Evolutionary conservation across 2,888 invertebrate genomes (phyloP).

Genomic region (Willowsia nigromaculata): DNA sequence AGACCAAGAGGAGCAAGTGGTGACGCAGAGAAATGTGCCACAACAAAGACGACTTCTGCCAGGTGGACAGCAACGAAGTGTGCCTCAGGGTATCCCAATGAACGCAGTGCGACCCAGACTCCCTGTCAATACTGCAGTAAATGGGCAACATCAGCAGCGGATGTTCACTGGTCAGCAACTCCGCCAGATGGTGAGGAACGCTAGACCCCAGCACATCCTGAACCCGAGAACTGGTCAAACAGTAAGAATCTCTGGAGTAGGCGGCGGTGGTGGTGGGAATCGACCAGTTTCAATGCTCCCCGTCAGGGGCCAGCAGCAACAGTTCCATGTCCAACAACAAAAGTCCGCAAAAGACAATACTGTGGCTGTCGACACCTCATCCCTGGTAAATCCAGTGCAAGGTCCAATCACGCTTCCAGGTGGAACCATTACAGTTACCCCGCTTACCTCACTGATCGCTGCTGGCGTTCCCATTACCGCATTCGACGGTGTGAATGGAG

Average conservation of each 20-base stretch:
- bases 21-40: slow-evolving; percentile 30
- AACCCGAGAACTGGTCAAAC: slow-evolving; percentile 64
- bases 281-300: slow-evolving; percentile 52
- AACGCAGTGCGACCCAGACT: slow-evolving; percentile 39
- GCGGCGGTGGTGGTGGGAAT: background rate
- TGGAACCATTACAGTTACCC: slow-evolving; percentile 78
- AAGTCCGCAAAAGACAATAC: slow-evolving; percentile 43
- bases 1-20: slow-evolving; percentile 40
- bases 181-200: slow-evolving; percentile 65
- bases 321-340: slow-evolving; percentile 30
- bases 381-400: slow-evolving; percentile 74
- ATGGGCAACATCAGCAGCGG: slow-evolving; percentile 41
- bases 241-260: slow-evolving; percentile 35
- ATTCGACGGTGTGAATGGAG: slow-evolving; percentile 63
- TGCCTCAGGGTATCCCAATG: slow-evolving; percentile 60
- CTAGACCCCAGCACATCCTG: slow-evolving; percentile 64
- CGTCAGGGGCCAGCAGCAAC: slow-evolving; percentile 41
- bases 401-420: slow-evolving; percentile 78
- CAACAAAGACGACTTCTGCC: slow-evolving; percentile 11
- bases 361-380: slow-evolving; percentile 74
- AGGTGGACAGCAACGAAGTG: slow-evolving; percentile 18
- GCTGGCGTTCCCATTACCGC: slow-evolving; percentile 71
- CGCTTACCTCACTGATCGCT: slow-evolving; percentile 72
- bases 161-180: slow-evolving; percentile 62
- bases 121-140: slow-evolving; percentile 33